phyloP scores from a whole-genome alignment of 1,140 invertebrate genomes.

The Drosophila lacteicornis region DNA sequence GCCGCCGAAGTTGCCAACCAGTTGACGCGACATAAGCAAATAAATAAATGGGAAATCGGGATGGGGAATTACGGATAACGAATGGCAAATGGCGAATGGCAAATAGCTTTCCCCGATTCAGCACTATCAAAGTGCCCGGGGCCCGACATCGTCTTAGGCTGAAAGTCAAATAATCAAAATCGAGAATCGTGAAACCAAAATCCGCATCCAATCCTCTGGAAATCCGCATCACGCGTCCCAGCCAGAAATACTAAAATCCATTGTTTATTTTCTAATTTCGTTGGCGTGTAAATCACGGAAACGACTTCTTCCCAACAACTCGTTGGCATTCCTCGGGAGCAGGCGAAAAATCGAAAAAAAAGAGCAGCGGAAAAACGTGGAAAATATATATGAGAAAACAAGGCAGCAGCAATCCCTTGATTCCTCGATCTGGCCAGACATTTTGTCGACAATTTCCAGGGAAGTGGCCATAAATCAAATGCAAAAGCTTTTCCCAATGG shows the following conservation, averaged over 20 bases:
- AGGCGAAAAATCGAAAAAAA: neutral
- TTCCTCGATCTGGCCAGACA: slow-evolving; percentile 65
- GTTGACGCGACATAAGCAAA: slow-evolving; percentile 78
- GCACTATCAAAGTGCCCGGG: slow-evolving; percentile 77
- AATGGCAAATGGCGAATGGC: slow-evolving; percentile 52
- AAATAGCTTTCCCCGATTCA: slow-evolving; percentile 60
- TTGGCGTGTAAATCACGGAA: slow-evolving; percentile 81
- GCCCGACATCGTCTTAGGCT: slow-evolving; percentile 56
- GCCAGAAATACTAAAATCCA: slow-evolving; percentile 71
- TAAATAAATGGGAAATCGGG: slow-evolving; percentile 53
- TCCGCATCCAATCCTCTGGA: slow-evolving; percentile 23
- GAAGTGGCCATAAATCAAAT: slow-evolving; percentile 82
- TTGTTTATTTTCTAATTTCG: slow-evolving; percentile 79
- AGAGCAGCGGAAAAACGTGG: slow-evolving; percentile 10
- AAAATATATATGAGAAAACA: slow-evolving; percentile 9
- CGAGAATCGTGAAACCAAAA: neutral
- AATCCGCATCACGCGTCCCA: slow-evolving; percentile 42
- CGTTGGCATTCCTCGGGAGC: slow-evolving; percentile 42
- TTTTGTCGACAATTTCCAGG: slow-evolving; percentile 82
- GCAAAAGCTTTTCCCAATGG: slow-evolving; percentile 58
- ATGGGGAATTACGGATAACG: slow-evolving; percentile 15
- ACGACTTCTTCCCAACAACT: slow-evolving; percentile 66
- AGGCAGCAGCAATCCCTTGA: slow-evolving; percentile 3
- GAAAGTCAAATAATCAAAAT: slow-evolving; percentile 71
- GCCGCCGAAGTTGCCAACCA: slow-evolving; percentile 73